Percentiles rank a stretch among this genome's conserved stretches.
Evolutionary conservation across 2,888 invertebrate genomes (phyloP).

Genomic region (Hyles lineata): DNA sequence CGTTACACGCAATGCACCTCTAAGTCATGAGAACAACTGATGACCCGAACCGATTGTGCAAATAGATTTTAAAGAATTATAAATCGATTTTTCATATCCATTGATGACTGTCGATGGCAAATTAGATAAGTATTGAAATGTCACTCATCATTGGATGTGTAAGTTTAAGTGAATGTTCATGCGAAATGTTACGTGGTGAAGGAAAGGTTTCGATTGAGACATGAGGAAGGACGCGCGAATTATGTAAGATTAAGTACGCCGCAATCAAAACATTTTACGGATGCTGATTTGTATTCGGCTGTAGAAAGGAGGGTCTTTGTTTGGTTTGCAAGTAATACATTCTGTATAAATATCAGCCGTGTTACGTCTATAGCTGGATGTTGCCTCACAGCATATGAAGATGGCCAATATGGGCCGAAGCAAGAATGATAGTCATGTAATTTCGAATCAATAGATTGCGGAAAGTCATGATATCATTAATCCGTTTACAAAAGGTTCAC

Average conservation of each 20-base stretch:
- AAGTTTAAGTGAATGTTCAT: not conserved
- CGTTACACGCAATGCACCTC: not conserved
- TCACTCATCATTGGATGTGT: slow-evolving; percentile 32
- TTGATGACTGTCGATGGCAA: slow-evolving; percentile 43
- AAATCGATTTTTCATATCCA: slow-evolving; percentile 41
- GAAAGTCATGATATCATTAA: too few relatives aligned
- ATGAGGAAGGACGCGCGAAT: slow-evolving; percentile 6
- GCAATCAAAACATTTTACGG: not conserved
- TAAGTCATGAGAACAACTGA: slow-evolving; percentile 36
- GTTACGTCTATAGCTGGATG: too few relatives aligned
- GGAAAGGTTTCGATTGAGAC: not conserved
- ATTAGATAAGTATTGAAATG: slow-evolving; percentile 39
- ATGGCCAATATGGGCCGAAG: too few relatives aligned
- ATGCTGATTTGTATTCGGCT: slow-evolving; percentile 1
- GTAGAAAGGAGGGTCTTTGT: not conserved
- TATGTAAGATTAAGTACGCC: not conserved
- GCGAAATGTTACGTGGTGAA: slow-evolving; percentile 1
- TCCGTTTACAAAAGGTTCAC: too few relatives aligned
- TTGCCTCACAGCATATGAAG: too few relatives aligned
- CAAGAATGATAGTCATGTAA: too few relatives aligned
- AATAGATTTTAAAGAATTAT: slow-evolving; percentile 48
- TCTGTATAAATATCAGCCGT: not conserved
- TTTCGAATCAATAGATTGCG: too few relatives aligned
- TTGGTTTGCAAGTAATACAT: not conserved
- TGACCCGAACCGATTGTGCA: slow-evolving; percentile 52